phyloP scores from a whole-genome alignment of 2,797 vertebrate species.

The Leptoclinus maculatus region DNA sequence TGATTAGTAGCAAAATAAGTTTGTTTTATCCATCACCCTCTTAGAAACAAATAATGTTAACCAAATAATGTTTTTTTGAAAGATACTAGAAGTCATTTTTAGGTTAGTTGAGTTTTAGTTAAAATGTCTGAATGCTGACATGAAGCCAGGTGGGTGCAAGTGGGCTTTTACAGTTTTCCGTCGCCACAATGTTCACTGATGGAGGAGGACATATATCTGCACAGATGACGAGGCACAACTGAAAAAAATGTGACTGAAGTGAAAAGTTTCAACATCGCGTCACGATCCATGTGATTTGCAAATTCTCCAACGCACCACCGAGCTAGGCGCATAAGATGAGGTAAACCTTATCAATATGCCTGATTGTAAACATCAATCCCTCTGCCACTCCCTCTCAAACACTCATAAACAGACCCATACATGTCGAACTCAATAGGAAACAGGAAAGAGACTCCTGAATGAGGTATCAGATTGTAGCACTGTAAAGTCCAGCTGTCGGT shows the following conservation, averaged over 20 bases:
- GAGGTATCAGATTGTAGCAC: constrained; percentile 58
- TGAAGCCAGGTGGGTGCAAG: not conserved
- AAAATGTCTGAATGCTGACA: not conserved
- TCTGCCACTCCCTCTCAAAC: constrained; percentile 3
- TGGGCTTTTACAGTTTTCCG: not conserved
- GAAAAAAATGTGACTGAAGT: not conserved
- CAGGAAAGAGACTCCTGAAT: constrained; percentile 68
- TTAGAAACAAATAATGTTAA: not conserved
- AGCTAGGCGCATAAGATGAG: not conserved
- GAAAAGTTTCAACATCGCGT: not conserved
- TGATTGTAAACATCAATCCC: constrained; percentile 3
- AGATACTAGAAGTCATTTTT: not conserved
- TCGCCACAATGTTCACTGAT: not conserved
- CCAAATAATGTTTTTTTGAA: not conserved
- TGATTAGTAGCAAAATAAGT: not conserved
- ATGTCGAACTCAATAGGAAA: constrained; percentile 42
- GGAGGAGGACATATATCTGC: not conserved
- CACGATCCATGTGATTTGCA: not conserved
- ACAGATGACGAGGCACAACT: not conserved
- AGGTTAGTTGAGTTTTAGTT: not conserved
- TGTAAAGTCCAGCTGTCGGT: constrained; percentile 78
- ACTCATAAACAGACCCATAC: constrained; percentile 11
- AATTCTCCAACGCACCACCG: not conserved
- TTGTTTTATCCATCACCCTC: not conserved
- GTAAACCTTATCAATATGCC: not conserved